Base-by-base conservation (phyloP, 2,888 invertebrate species). In the Cataglyphis cursor region DNA sequence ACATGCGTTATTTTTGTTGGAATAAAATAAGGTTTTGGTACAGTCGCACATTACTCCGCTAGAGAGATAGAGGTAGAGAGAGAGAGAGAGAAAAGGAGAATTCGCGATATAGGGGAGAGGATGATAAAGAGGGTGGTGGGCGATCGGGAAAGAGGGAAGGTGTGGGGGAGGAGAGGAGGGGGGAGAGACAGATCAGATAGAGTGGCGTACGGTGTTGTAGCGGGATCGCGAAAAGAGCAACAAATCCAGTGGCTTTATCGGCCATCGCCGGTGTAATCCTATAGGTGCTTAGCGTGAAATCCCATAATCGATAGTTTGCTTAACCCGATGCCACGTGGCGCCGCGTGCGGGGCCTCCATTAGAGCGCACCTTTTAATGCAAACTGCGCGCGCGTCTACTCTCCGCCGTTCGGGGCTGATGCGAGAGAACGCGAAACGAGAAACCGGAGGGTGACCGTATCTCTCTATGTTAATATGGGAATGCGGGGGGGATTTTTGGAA, bases 291-390 rank as follows among this genome's bases (percentile, higher is more conserved):
- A 94, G 93, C 94, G 94, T 94, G 92, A 95, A 95, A 95, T 95
- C 95, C 94, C 91, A 95, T 95, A 95, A 95, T 95, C 95, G 94
- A 95, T 95, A 94, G 95, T 95, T 95, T 95, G 94, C 94, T 94
- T 94, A 95, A 95, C 94, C 93, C 92, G 91, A 89, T 84, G 94
- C 92, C 94, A 94, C 94, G 94, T 93, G 94, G 93, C 93, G 94
- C 93, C 94, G 92, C 94, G 94, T 94, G 94, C 92, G 90, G 84
- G 84, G 87, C 88, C 92, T 93, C 94, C 94, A 94, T 94, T 94
- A 94, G 93, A 87, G 88, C 70, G 57, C 70, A 35, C 78, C 72
- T 72, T 80, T 59, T 84, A 87, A 87, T 85, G 89, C 74, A 91
- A 92, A 92, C 90, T 88, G 87, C 85, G 89, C 70, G 84, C 90